Evolutionary conservation across 1,140 invertebrate genomes (phyloP), one percentile per base, ranked within the genome.

Genomic region (Contarinia nasturtii): DNA sequence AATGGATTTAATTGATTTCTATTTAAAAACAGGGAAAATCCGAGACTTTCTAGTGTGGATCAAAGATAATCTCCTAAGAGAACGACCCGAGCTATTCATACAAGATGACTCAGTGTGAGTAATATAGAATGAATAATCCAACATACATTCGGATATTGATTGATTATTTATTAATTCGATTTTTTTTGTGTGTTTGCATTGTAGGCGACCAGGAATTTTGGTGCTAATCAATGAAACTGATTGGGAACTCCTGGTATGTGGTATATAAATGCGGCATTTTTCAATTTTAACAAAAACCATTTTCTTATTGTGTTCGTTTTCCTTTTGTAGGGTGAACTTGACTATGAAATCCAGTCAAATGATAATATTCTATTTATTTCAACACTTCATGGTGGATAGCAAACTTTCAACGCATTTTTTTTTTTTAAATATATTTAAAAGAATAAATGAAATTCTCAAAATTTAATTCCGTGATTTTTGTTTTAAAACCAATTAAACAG

Each of bases 191-290:
- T 48, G 49, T 49, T 50, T 52, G 52, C 48, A 63, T 50, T 74
- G 58, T 46, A 88, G 87, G 19, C 69, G 90, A 48, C 89, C 90
- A 7, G 91, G 91, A 34, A 94, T 95, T 54, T 65, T 96, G 33
- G 88, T 95, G 3, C 63, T 96, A 2, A 74, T 96, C 7, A 95
- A 96, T 59, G 89, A 94, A 54, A 71, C 79, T 1, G 91, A 96
- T 61, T 96, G 90, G 90, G 89, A 95, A 67, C 63, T 95, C 20
- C 59, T 81, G 58, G 82, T 84, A 70, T 71, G 66, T 64, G 4
- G 27, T 42, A 50, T 27, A 5, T 45, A 48, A 7, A 14, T 27
- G 15, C 41, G 19, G 19, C 10, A 7, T 49, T 40, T 15, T 12
- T 41, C 43, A 34, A 44, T 41, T 27, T 33, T 22, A 42, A 36